Base-by-base conservation (phyloP, 1,140 invertebrate genomes). In the Euura saliciscinereae region DNA sequence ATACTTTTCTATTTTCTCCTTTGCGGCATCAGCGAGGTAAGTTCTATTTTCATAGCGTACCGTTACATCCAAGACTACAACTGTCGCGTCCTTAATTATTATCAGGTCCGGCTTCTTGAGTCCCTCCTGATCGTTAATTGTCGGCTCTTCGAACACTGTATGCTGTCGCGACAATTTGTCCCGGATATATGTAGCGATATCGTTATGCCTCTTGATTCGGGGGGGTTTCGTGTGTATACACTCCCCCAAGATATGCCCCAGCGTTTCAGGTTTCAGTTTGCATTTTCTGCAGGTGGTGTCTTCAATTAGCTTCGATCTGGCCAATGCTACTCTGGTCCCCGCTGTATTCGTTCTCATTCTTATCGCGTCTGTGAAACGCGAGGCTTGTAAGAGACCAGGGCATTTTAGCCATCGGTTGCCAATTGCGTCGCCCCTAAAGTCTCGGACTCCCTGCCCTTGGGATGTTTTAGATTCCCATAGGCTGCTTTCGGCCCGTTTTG, bases 21-120 rank as follows among this genome's bases (percentile, higher is more conserved):
- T 66, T 2, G 71, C 71, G 0, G 71, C 77, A 0, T 59, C 43
- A 1, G 44, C 11, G 3, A 78, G 73, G 65, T 78, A 82, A 7
- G 77, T 66, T 8, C 68, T 69, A 44, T 83, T 78, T 68, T 85
- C 82, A 71, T 80, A 83, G 71, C 80, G 77, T 73, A 84, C 78
- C n/a, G 81, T 81, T 0, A 85, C 76, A 59, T 84, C 83, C 67
- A 80, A 11, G 0, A 77, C 67, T 5, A 44, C 2, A 0, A 69
- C 68, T 0, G 2, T 4, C 0, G 10, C 43, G 2, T 44, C 46
- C 2, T 65, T 45, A 0, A 4, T 3, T 0, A 77, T 4, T 2
- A 75, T 46, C 4, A 76, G 75, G 0, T 74, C 75, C 11, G 76
- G 76, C 4, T 73, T 44, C 6, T 2, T 3, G 0, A 73, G 73